phyloP scores from a whole-genome alignment of 1,140 invertebrate species.

The Lucilia sericata region DNA sequence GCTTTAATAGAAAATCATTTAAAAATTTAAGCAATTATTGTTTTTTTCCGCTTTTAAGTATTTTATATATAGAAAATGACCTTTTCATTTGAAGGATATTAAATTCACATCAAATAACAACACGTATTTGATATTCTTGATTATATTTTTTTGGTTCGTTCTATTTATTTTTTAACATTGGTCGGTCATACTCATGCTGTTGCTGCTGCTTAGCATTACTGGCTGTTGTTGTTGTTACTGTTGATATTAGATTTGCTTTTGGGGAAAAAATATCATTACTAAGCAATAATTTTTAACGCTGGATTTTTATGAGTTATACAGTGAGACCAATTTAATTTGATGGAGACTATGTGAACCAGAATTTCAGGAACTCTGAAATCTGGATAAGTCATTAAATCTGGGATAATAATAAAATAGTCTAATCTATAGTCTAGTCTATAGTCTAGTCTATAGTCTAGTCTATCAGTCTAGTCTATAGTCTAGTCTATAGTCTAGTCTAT shows the following conservation, averaged over 20 bases:
- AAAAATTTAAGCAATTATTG: background rate
- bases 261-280: slow-evolving; percentile 7
- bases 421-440: too few relatives aligned
- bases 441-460: too few relatives aligned
- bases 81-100: slow-evolving; percentile 27
- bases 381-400: too few relatives aligned
- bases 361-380: too few relatives aligned
- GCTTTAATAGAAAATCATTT: background rate
- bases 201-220: background rate
- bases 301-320: too few relatives aligned
- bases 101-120: slow-evolving; percentile 27
- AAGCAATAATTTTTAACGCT: background rate
- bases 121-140: slow-evolving; percentile 29
- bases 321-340: too few relatives aligned
- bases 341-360: too few relatives aligned
- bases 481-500: too few relatives aligned
- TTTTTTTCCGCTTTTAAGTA: background rate
- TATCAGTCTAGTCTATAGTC: too few relatives aligned
- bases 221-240: background rate
- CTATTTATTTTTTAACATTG: background rate
- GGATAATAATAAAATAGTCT: too few relatives aligned
- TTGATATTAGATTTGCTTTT: slow-evolving; percentile 23
- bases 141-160: background rate
- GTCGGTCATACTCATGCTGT: background rate
- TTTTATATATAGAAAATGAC: slow-evolving; percentile 5